Percentiles rank a stretch among this genome's conserved stretches.
Evolutionary conservation across 2,113 vertebrate species (phyloP).

Genomic region (Onychostoma macrolepis): DNA sequence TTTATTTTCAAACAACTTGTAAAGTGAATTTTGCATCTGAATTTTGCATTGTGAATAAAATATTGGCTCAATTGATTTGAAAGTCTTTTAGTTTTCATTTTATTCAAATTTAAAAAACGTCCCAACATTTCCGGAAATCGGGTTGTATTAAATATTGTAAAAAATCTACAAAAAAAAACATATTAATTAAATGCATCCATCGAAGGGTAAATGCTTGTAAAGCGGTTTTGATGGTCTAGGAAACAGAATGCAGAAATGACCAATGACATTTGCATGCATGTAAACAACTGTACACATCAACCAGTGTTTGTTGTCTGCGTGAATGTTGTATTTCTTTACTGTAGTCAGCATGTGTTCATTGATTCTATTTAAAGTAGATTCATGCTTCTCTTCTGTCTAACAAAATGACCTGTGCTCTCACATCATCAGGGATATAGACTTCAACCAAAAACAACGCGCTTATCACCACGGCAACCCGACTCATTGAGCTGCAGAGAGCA

Average conservation of each 20-base stretch:
- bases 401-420: conserved; percentile 38
- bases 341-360: not conserved
- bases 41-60: too few relatives aligned
- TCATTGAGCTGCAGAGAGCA: conserved; percentile 45
- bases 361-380: conserved; percentile 12
- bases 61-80: too few relatives aligned
- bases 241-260: not conserved
- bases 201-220: not conserved
- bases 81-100: too few relatives aligned
- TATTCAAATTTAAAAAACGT: too few relatives aligned
- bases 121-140: too few relatives aligned
- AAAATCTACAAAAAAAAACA: too few relatives aligned
- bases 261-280: too few relatives aligned
- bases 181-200: not conserved
- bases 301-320: not conserved
- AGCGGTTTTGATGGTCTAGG: not conserved
- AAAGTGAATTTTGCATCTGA: too few relatives aligned
- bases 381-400: conserved; percentile 39
- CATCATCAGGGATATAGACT: conserved; percentile 39
- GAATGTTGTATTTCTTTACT: not conserved
- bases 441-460: conserved; percentile 39
- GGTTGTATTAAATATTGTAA: too few relatives aligned
- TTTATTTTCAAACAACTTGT: too few relatives aligned
- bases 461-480: conserved; percentile 54
- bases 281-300: not conserved